A percentile compares a stretch with the other conserved stretches of the same genome.
These are phyloP conservation scores for Clepsis dumicolana DNA, from an alignment of 2,888 invertebrate species.

Conservation along the genomic window DNA sequence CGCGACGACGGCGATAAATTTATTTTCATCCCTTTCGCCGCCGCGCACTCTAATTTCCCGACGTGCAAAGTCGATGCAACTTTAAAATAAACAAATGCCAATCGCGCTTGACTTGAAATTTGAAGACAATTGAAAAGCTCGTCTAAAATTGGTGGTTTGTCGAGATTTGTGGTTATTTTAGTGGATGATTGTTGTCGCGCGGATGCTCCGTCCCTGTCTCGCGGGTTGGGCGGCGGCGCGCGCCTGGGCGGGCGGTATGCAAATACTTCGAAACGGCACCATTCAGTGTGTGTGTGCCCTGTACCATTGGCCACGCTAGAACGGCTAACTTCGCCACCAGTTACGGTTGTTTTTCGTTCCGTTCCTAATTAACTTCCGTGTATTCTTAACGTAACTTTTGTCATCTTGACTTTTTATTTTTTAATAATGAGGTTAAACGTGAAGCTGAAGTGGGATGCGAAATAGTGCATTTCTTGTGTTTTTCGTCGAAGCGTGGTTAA, in stretches of 20 bases:
- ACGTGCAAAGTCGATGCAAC: slow-evolving; percentile 41
- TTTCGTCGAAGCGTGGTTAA: slow-evolving; percentile 66
- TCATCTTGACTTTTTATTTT: slow-evolving; percentile 76
- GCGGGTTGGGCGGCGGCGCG: slow-evolving; percentile 83
- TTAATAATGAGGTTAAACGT: slow-evolving; percentile 71
- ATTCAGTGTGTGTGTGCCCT: slow-evolving; percentile 79
- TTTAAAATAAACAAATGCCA: slow-evolving; percentile 22
- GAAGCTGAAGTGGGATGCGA: slow-evolving; percentile 79
- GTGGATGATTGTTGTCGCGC: slow-evolving; percentile 60
- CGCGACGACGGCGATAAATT: slow-evolving; percentile 81
- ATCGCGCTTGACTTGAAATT: slow-evolving; percentile 27
- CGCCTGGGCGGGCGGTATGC: slow-evolving; percentile 86
- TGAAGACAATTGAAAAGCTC: background rate
- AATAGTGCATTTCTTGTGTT: slow-evolving; percentile 63
- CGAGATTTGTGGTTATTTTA: slow-evolving; percentile 48
- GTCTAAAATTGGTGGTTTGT: slow-evolving; percentile 7
- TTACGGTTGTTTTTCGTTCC: slow-evolving; percentile 87
- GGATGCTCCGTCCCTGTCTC: slow-evolving; percentile 79
- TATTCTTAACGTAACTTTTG: slow-evolving; percentile 85
- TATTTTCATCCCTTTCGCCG: slow-evolving; percentile 81
- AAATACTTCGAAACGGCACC: slow-evolving; percentile 81
- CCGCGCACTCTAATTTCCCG: slow-evolving; percentile 65
- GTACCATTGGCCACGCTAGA: slow-evolving; percentile 86
- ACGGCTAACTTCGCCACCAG: slow-evolving; percentile 86
- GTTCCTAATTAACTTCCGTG: slow-evolving; percentile 86